These are phyloP conservation scores for Linepithema humile DNA, from an alignment of 1,140 invertebrate genomes.

Conservation along the genomic window DNA sequence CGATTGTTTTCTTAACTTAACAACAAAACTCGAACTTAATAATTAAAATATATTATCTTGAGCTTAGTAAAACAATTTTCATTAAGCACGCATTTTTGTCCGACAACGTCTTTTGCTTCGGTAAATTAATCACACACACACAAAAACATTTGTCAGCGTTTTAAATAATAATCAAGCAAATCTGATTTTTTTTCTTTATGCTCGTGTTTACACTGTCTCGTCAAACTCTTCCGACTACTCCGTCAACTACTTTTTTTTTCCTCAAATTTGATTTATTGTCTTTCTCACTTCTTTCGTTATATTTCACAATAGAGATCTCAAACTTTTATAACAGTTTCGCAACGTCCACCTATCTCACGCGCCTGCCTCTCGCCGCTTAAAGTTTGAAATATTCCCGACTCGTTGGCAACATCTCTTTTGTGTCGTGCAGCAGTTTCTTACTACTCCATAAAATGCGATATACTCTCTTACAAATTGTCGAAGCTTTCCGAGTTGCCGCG, in stretches of 20 bases:
- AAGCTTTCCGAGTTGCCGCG: background rate
- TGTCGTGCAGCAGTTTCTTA: background rate
- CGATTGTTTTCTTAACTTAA: background rate
- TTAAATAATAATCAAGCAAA: too few relatives aligned
- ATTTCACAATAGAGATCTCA: background rate
- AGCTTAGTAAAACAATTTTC: background rate
- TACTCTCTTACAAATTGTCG: background rate
- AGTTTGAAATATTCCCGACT: slow-evolving; percentile 33
- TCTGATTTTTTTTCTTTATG: too few relatives aligned
- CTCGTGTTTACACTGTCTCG: background rate
- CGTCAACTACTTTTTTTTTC: background rate
- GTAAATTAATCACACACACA: too few relatives aligned
- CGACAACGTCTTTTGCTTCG: background rate
- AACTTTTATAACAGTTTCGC: slow-evolving; percentile 20
- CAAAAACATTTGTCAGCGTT: background rate
- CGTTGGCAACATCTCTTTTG: background rate
- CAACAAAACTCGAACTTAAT: background rate
- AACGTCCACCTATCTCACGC: background rate
- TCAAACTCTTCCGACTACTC: background rate
- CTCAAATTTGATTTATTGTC: background rate
- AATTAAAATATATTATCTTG: slow-evolving; percentile 1
- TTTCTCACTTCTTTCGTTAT: background rate
- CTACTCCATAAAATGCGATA: background rate
- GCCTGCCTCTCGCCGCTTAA: background rate
- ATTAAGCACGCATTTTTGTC: background rate